Evolutionary conservation across 2,797 vertebrate species (phyloP).

Genomic region (Ptychadena robeensis): DNA sequence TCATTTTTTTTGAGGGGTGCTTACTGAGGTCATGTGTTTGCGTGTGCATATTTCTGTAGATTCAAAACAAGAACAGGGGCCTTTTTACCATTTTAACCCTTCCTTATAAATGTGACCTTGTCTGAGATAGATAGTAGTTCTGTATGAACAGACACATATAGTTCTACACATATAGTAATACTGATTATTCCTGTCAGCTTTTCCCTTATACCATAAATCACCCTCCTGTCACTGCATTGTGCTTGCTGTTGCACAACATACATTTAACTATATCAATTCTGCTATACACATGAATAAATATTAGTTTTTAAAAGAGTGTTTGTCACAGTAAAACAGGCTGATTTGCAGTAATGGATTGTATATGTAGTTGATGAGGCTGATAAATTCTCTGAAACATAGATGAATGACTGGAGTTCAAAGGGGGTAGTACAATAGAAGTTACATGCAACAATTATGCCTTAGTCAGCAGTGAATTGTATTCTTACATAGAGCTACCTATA

Average conservation of each 20-base stretch:
- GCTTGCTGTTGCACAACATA: slow-evolving; percentile 27
- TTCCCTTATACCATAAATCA: slow-evolving; percentile 36
- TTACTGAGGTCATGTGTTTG: too few relatives aligned
- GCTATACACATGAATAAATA: slow-evolving; percentile 34
- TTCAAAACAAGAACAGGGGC: too few relatives aligned
- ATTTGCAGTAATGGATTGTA: not conserved
- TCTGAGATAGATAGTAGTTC: not conserved
- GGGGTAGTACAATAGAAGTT: not conserved
- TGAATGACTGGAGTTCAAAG: not conserved
- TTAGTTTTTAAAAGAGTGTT: slow-evolving; percentile 17
- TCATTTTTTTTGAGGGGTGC: too few relatives aligned
- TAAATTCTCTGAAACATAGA: not conserved
- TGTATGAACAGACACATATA: not conserved
- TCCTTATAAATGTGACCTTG: not conserved
- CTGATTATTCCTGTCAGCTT: slow-evolving; percentile 15
- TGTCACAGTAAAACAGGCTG: not conserved
- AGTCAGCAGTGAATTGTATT: too few relatives aligned
- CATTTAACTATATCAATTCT: not conserved
- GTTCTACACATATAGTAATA: slow-evolving; percentile 12
- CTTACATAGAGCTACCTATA: too few relatives aligned
- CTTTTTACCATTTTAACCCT: not conserved
- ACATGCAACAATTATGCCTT: too few relatives aligned
- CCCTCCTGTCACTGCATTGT: slow-evolving; percentile 27
- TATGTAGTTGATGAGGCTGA: not conserved
- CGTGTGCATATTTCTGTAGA: too few relatives aligned